Evolutionary conservation across 2,797 vertebrate species (phyloP), one percentile per base, ranked within the genome.

Genomic region (Chlorospingus flavigularis): DNA sequence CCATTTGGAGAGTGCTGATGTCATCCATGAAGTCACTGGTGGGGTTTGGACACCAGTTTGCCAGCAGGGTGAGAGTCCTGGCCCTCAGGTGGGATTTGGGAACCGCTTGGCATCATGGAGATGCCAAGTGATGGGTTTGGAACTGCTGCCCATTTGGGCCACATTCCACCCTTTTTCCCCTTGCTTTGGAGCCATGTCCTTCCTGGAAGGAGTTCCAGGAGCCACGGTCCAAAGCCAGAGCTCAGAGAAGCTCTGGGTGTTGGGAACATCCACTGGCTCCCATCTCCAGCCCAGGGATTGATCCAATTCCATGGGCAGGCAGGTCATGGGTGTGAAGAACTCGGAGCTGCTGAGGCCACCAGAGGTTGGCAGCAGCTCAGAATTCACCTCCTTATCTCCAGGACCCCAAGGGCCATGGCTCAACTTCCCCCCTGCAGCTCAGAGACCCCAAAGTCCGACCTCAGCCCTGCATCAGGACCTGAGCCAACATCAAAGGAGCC

Each of bases 401-500:
- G 17, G 48, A 37, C 31, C 39, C 47, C 47, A 45, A 57, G 77
- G 18, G 33, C 17, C 4, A 0, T 5, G 31, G 31, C 30, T 81
- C 42, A 68, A 45, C 53, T 58, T 76, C 50, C 39, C 17, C 21
- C 60, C 40, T 63, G 20, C 53, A 58, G 60, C 43, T 28, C 28
- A 0, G 3, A 88, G 81, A 84, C 50, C 57, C 50, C 2, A 0
- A 14, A 75, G 58, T 15, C 10, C 0, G 2, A 91, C 53, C 66
- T 54, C 55, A 57, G 87, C 61, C 88, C 73, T 54, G 30, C 61
- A 42, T 61, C 11, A 0, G 30, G 53, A 80, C 61, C 84, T 26
- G 26, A 92, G 86, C 72, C 0, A 1, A 94, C 86, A 94, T 93
- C 93, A 95, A 95, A 94, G 80, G 11, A 88, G 84, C 8, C 68